Conservation (phyloP, 2,113 vertebrate species). For the Poeciliopsis occidentalis region DNA sequence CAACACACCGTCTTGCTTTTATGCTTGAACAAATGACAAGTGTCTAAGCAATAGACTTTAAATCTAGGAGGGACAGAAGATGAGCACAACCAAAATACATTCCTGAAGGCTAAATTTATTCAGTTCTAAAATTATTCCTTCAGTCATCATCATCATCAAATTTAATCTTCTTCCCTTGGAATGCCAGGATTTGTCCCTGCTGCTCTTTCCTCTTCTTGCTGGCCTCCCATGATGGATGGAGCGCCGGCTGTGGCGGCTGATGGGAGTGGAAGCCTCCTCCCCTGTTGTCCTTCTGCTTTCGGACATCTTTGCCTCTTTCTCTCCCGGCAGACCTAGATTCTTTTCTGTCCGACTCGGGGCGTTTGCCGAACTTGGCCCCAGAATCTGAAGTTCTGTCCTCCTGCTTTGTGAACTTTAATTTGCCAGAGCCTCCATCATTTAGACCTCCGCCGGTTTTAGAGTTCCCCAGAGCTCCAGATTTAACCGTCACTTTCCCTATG, state of each 20-base stretch:
- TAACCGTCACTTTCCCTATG: conserved; percentile 31
- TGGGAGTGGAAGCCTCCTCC: conserved; percentile 51
- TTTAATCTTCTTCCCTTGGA: conserved; percentile 95
- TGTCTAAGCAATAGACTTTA: neutral
- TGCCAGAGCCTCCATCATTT: conserved; percentile 21
- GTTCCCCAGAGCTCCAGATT: conserved; percentile 26
- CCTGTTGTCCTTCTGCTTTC: conserved; percentile 15
- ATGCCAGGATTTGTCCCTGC: conserved; percentile 87
- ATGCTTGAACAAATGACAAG: neutral
- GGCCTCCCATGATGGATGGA: conserved; percentile 98
- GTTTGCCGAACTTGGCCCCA: conserved; percentile 20
- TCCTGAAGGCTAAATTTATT: neutral
- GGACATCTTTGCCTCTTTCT: conserved; percentile 31
- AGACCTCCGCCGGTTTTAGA: neutral
- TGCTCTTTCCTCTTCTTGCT: conserved; percentile 91
- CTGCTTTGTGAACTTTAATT: conserved; percentile 35
- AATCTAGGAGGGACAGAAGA: neutral
- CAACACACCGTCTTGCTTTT: neutral
- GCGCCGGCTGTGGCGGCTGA: conserved; percentile 73
- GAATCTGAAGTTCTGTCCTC: conserved; percentile 7
- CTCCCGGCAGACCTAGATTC: conserved; percentile 1
- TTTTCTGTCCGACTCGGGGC: neutral
- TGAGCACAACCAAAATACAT: neutral
- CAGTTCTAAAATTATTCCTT: conserved; percentile 5
- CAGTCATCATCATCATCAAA: conserved; percentile 87